These are phyloP conservation scores for Terrapene triunguis DNA, from an alignment of 2,113 vertebrate genomes.

Conservation along the genomic window DNA sequence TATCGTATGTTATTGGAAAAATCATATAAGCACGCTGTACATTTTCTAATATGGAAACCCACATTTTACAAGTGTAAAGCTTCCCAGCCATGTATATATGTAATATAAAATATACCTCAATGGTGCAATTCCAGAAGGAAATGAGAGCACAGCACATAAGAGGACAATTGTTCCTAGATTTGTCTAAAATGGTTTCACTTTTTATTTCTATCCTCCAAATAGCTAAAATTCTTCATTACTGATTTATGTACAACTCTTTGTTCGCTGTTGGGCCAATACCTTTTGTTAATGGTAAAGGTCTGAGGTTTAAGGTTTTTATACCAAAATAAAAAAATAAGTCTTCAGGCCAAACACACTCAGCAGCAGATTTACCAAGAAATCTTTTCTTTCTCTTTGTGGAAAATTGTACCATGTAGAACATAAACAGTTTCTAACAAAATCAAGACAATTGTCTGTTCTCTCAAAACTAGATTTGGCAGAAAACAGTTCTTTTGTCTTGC, in stretches of 20 bases:
- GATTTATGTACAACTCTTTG: background rate
- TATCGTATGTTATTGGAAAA: conserved; percentile 12
- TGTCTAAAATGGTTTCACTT: background rate
- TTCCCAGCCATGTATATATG: conserved; percentile 1
- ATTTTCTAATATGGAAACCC: conserved; percentile 44
- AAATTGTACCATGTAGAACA: conserved; percentile 14
- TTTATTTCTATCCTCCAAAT: conserved; percentile 21
- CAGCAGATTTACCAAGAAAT: background rate
- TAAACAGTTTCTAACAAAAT: conserved; percentile 49
- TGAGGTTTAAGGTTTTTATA: background rate
- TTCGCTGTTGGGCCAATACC: background rate
- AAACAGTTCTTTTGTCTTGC: conserved; percentile 42
- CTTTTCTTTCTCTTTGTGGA: background rate
- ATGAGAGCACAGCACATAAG: background rate
- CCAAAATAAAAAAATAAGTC: background rate
- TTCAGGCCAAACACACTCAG: background rate
- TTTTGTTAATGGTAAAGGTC: conserved; percentile 8
- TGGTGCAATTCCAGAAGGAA: background rate
- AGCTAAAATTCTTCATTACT: background rate
- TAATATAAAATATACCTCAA: conserved; percentile 27
- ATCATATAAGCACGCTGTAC: conserved; percentile 38
- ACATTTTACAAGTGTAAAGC: conserved; percentile 27
- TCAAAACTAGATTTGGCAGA: conserved; percentile 51
- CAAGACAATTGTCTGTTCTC: conserved; percentile 52
- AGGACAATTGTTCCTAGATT: background rate